Percentiles rank a stretch among this genome's conserved stretches.
Conservation (phyloP, 1,140 invertebrate genomes). For the Temnothorax longispinosus region DNA sequence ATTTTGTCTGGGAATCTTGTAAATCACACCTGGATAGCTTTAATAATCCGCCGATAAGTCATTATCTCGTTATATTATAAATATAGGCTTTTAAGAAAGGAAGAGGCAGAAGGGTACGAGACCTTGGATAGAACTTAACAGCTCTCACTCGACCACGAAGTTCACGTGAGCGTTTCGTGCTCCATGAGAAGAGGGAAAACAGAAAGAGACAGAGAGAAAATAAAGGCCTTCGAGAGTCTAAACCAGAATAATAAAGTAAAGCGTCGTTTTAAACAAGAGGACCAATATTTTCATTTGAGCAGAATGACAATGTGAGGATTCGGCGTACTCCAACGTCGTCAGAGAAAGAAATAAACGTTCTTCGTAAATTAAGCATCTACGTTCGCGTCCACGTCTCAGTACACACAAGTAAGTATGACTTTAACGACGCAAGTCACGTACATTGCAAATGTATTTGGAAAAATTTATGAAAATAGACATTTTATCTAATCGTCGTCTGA, state of each 20-base stretch:
- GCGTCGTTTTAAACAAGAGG: background rate
- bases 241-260: background rate
- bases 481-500: background rate
- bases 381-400: background rate
- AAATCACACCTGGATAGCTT: background rate
- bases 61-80: conserved; percentile 35
- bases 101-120: background rate
- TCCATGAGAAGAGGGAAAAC: background rate
- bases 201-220: conserved; percentile 16
- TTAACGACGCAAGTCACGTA: background rate
- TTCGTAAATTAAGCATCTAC: background rate
- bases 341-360: background rate
- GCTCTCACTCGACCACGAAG: background rate
- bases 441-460: background rate
- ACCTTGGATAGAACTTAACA: background rate
- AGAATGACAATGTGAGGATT: conserved; percentile 11
- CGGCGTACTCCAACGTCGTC: background rate
- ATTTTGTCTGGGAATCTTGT: background rate
- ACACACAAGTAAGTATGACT: conserved; percentile 28
- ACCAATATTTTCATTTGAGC: background rate
- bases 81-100: background rate
- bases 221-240: background rate
- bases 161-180: background rate
- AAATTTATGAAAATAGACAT: conserved; percentile 5
- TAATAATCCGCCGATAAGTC: conserved; percentile 8